Evolutionary conservation across 2,797 vertebrate species (phyloP).

Genomic region (Mormyrops attenuatus): DNA sequence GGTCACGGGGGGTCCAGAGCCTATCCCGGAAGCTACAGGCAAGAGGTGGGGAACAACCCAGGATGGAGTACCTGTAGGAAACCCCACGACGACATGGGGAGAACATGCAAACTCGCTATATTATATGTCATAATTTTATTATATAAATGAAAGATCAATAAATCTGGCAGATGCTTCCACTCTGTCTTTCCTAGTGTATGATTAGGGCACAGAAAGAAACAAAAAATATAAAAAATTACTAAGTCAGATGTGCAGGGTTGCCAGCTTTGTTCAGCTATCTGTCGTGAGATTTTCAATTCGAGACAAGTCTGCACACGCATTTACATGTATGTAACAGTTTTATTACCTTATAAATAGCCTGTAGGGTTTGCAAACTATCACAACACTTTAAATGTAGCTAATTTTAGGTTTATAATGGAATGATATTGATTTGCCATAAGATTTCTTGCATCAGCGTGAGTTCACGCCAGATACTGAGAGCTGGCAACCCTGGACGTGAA

Average conservation of each 20-base stretch:
- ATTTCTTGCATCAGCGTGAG: not conserved
- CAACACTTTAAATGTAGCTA: not conserved
- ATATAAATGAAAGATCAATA: not conserved
- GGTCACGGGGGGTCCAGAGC: too few species aligned
- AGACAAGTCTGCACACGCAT: not conserved
- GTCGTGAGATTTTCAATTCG: not conserved
- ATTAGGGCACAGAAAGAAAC: not conserved
- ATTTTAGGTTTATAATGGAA: not conserved
- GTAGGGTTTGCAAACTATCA: not conserved
- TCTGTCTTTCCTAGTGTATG: not conserved
- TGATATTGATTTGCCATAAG: not conserved
- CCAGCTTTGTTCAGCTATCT: not conserved
- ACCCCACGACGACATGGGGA: too few species aligned
- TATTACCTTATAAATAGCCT: not conserved
- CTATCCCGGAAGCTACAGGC: too few species aligned
- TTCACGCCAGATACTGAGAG: too few species aligned
- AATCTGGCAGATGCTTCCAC: not conserved
- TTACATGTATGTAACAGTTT: not conserved
- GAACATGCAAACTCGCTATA: too few species aligned
- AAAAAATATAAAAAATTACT: not conserved
- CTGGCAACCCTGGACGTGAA: not conserved
- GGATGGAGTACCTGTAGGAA: too few species aligned
- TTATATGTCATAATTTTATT: too few species aligned
- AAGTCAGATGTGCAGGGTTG: not conserved
- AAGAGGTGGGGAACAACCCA: too few species aligned